A percentile compares a stretch with the other conserved stretches of the same genome.
These are phyloP conservation scores for Mesitornis unicolor DNA, from an alignment of 2,113 vertebrate genomes.

Conservation along the genomic window DNA sequence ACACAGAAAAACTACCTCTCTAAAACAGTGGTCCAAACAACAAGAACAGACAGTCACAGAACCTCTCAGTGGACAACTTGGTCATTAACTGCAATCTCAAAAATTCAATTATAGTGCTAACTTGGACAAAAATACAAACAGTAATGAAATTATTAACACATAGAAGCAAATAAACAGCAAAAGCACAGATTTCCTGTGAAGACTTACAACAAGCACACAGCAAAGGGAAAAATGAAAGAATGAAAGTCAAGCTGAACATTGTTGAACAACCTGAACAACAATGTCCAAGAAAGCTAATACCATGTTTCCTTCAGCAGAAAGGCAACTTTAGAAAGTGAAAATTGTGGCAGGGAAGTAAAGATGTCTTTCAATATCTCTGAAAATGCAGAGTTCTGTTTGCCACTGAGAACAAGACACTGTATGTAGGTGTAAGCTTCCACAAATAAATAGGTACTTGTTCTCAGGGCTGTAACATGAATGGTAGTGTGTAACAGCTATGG, in stretches of 20 bases:
- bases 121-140: background rate
- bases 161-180: background rate
- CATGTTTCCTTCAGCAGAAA: background rate
- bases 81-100: background rate
- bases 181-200: background rate
- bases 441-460: background rate
- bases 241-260: background rate
- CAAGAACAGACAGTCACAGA: slow-evolving; percentile 1
- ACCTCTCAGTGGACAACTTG: background rate
- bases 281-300: background rate
- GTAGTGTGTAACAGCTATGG: fast-evolving
- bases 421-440: background rate
- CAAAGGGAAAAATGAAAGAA: background rate
- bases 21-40: slow-evolving; percentile 19
- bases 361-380: background rate
- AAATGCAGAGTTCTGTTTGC: background rate
- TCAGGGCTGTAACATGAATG: background rate
- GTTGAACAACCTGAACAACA: background rate
- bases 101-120: background rate
- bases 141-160: background rate
- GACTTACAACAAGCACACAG: background rate
- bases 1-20: background rate
- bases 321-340: background rate
- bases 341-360: background rate
- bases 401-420: background rate